These are phyloP conservation scores for Pandemis corylana DNA, from an alignment of 2,888 invertebrate genomes.

Conservation along the genomic window DNA sequence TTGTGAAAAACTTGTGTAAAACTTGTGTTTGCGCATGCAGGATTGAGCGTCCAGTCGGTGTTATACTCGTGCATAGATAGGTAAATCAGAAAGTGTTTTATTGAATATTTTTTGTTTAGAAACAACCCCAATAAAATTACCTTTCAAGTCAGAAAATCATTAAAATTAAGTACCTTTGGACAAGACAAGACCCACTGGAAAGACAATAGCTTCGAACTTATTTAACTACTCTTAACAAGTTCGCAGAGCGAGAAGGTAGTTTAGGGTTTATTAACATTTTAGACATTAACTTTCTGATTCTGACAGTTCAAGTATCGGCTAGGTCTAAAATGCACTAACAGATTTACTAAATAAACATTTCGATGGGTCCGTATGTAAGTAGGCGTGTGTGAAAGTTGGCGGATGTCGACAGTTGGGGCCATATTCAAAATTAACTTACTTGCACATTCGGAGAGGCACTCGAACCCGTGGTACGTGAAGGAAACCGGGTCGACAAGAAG, in stretches of 20 bases:
- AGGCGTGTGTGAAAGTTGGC: constrained; percentile 64
- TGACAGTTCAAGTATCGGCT: neutral
- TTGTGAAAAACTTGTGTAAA: too few species aligned
- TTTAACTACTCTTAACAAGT: neutral
- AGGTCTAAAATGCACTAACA: neutral
- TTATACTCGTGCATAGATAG: neutral
- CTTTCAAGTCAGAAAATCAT: neutral
- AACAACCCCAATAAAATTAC: neutral
- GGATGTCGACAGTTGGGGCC: constrained; percentile 55
- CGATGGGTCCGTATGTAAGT: constrained; percentile 40
- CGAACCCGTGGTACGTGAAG: constrained; percentile 56
- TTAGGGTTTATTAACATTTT: neutral
- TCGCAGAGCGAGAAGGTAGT: too few species aligned
- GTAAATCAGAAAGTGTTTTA: neutral
- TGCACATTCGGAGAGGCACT: constrained; percentile 58
- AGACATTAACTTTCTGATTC: neutral
- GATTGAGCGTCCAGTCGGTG: too few species aligned
- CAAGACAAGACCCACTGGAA: too few species aligned
- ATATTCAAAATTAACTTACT: constrained; percentile 64
- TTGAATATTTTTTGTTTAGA: neutral
- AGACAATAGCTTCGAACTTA: too few species aligned
- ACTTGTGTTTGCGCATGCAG: too few species aligned
- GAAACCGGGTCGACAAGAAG: constrained; percentile 69
- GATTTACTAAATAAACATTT: constrained; percentile 27
- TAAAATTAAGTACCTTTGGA: neutral